Conservation (phyloP, 2,888 invertebrate species). For the Drosophila pseudotakahashii region DNA sequence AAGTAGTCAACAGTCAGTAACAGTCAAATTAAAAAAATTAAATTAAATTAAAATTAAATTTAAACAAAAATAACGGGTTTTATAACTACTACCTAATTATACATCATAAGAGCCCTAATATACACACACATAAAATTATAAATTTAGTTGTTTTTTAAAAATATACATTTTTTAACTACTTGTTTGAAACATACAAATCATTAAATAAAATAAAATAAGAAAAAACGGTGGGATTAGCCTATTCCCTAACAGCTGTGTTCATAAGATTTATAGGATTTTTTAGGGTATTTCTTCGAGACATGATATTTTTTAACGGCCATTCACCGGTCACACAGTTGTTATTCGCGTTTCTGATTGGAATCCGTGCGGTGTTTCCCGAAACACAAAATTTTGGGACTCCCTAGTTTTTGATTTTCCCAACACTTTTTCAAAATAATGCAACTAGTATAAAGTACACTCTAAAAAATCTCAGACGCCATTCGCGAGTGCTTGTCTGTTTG, state of each 20-base stretch:
- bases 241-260: background rate
- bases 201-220: too few relatives aligned
- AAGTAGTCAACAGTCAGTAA: too few relatives aligned
- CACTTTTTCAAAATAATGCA: conserved; percentile 10
- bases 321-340: background rate
- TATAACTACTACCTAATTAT: too few relatives aligned
- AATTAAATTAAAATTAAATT: too few relatives aligned
- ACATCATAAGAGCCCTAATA: too few relatives aligned
- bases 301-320: background rate
- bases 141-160: too few relatives aligned
- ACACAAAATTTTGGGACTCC: background rate
- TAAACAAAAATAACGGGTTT: too few relatives aligned
- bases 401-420: background rate
- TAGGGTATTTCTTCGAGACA: background rate
- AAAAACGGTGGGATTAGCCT: background rate
- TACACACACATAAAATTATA: too few relatives aligned
- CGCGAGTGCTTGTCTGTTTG: conserved; percentile 4
- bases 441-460: conserved; percentile 6
- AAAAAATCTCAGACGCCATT: background rate
- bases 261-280: background rate
- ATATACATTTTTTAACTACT: too few relatives aligned
- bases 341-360: conserved; percentile 8
- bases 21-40: too few relatives aligned
- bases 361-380: background rate
- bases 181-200: too few relatives aligned